phyloP scores from a whole-genome alignment of 1,140 invertebrate genomes.

The Adelges cooleyi region DNA sequence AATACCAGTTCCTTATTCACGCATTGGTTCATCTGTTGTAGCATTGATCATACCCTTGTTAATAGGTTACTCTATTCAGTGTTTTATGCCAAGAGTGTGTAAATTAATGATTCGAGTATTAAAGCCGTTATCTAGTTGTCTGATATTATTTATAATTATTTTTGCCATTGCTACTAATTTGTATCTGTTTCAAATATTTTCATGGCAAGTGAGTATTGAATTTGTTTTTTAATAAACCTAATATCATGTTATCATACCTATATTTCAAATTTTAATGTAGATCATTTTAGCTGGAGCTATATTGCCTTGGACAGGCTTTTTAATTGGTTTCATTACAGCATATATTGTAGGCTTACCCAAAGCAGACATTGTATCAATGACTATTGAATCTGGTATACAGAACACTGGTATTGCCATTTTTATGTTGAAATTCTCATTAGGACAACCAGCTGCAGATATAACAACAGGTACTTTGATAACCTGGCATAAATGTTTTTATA shows the following conservation, averaged over 20 bases:
- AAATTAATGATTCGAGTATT: constrained; percentile 63
- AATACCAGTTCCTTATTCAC: constrained; percentile 65
- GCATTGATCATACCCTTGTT: constrained; percentile 70
- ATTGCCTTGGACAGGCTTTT: constrained; percentile 78
- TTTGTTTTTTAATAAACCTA: not conserved
- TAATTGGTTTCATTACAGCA: constrained; percentile 54
- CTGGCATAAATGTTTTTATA: not conserved
- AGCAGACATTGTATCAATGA: constrained; percentile 67
- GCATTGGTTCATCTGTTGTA: constrained; percentile 62
- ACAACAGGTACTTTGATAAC: constrained; percentile 67
- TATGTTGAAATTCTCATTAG: constrained; percentile 56
- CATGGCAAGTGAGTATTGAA: constrained; percentile 60
- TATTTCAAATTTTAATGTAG: constrained; percentile 43
- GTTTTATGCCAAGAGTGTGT: constrained; percentile 51
- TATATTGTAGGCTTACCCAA: constrained; percentile 48
- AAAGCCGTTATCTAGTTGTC: constrained; percentile 69
- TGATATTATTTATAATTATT: constrained; percentile 80
- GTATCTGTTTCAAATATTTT: constrained; percentile 81
- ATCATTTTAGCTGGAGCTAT: constrained; percentile 70
- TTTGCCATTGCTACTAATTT: constrained; percentile 85
- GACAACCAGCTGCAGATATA: constrained; percentile 62
- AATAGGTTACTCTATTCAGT: constrained; percentile 66
- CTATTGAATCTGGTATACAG: constrained; percentile 87
- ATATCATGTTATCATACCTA: constrained; percentile 37
- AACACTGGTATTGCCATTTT: constrained; percentile 89